Base-by-base conservation (phyloP, 2,888 invertebrate species). In the Adelognathus sp. region DNA sequence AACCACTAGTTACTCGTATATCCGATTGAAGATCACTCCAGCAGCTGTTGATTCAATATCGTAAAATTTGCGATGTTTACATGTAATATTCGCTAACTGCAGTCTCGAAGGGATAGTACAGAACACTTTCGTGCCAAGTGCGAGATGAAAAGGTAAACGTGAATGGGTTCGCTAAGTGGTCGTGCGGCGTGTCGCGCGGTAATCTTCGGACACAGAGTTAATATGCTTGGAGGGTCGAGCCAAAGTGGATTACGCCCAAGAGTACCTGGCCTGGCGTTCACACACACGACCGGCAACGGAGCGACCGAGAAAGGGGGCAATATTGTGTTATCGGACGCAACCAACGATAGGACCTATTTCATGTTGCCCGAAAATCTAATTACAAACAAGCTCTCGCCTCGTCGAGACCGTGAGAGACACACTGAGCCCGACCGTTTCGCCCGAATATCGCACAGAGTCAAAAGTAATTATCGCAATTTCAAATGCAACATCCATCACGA, bases 181-280 rank as follows among this genome's bases (percentile, higher is more conserved):
- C 74, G 72, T 67, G 67, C 81, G 81, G 82, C 79, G 63, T 76
- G 79, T 84, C 82, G 78, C 54, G 74, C n/a, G n/a, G n/a, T 81
- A 82, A 85, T 86, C 80, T 76, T 80, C 60, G 78, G 76, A 80
- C 80, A 75, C 79, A 70, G 72, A 71, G 77, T 82, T 80, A 83
- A 85, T 81, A 80, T 74, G 77, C 66, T 82, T 76, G 73, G 74
- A 76, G 83, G 80, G 76, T 81, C 77, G 75, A 83, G 79, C 78
- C 71, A 77, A 84, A 82, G 81, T 79, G 76, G 82, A 82, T 83
- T 83, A 83, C 76, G 67, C 70, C n/a, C 74, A 81, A 75, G 81
- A 79, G 73, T 76, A 67, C 64, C 77, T 75, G 77, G n/a, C n/a
- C 61, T 41, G 54, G 56, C 61, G 71, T 71, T 75, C 61, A 46